phyloP scores from a whole-genome alignment of 2,797 vertebrate genomes.

The Cynopterus sphinx region DNA sequence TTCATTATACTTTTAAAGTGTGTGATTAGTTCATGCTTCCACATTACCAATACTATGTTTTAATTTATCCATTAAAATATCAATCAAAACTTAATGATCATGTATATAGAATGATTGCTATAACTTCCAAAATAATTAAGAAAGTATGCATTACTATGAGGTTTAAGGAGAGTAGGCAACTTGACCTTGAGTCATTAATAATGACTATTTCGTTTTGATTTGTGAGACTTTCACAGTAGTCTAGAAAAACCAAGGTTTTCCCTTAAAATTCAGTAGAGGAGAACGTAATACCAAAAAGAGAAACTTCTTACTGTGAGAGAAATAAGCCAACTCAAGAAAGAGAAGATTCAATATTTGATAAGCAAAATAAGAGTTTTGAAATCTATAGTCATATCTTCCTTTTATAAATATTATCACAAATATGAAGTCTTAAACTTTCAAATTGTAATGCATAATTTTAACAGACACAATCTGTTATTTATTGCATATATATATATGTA shows the following conservation, averaged over 20 bases:
- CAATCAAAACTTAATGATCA: constrained; percentile 30
- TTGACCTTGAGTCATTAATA: not conserved
- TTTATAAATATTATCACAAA: not conserved
- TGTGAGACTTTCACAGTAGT: not conserved
- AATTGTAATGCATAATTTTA: not conserved
- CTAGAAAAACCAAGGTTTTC: not conserved
- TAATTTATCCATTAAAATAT: constrained; percentile 17
- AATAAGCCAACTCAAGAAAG: not conserved
- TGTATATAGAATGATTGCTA: not conserved
- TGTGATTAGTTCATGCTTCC: not conserved
- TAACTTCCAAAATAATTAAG: constrained; percentile 13
- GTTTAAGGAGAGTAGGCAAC: not conserved
- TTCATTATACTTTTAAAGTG: constrained; percentile 46
- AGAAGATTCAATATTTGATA: not conserved
- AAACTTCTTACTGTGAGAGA: constrained; percentile 24
- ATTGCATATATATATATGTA: not conserved
- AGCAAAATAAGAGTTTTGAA: not conserved
- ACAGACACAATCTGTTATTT: not conserved
- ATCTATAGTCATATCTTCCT: not conserved
- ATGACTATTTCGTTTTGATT: not conserved
- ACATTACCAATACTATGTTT: constrained; percentile 39
- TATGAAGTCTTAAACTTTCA: not conserved
- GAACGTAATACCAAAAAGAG: not conserved
- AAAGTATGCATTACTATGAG: not conserved
- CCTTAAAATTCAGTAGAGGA: constrained; percentile 14